Evolutionary conservation across 2,797 vertebrate genomes (phyloP).

Genomic region (Microctenopoma steveboyesi): DNA sequence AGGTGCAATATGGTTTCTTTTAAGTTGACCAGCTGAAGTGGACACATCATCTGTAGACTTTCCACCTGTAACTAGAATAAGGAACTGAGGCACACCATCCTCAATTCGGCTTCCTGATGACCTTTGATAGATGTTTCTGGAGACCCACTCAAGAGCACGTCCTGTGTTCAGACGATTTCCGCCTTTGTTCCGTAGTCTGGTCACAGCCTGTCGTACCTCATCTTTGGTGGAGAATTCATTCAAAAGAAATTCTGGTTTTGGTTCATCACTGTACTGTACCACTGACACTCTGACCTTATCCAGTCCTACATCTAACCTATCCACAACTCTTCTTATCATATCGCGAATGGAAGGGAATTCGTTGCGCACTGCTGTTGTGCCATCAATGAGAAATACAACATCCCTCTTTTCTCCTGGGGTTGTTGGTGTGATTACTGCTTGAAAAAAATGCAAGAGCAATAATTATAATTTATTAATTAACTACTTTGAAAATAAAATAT

Average conservation of each 20-base stretch:
- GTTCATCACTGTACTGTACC: constrained; percentile 92
- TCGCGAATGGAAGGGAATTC: constrained; percentile 87
- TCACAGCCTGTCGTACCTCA: constrained; percentile 85
- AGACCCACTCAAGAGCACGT: constrained; percentile 89
- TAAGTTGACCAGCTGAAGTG: constrained; percentile 84
- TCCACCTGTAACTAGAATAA: constrained; percentile 90
- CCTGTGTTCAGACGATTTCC: constrained; percentile 88
- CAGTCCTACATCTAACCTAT: constrained; percentile 88
- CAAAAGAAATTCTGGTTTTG: constrained; percentile 88
- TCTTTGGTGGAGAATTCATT: constrained; percentile 89
- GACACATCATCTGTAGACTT: constrained; percentile 89
- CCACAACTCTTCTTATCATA: constrained; percentile 88
- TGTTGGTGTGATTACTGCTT: constrained; percentile 52
- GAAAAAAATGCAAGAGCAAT: constrained; percentile 45
- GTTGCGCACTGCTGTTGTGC: constrained; percentile 80
- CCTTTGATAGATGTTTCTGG: constrained; percentile 90
- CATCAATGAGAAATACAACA: constrained; percentile 94
- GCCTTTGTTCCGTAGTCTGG: constrained; percentile 82
- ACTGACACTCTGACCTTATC: constrained; percentile 89
- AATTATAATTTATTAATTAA: background rate
- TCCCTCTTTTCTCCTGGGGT: constrained; percentile 85
- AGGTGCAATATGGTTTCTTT: constrained; percentile 86
- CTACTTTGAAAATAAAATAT: background rate
- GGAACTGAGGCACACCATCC: constrained; percentile 93
- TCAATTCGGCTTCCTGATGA: constrained; percentile 93